phyloP scores from a whole-genome alignment of 2,888 invertebrate genomes.

The Chelonus formosanus region DNA sequence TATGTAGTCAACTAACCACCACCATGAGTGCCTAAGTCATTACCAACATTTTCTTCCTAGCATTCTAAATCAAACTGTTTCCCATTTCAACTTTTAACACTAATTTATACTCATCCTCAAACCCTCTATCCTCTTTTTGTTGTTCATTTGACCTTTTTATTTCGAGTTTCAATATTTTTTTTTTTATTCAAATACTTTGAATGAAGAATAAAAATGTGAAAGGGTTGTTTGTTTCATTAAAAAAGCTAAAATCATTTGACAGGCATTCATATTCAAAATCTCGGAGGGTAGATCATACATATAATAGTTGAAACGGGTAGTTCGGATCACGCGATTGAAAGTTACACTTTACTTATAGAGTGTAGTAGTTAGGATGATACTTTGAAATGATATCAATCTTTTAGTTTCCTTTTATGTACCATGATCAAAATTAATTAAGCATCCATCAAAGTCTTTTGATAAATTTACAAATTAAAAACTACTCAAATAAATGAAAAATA shows the following conservation, averaged over 20 bases:
- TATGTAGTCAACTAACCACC: slow-evolving; percentile 14
- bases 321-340: slow-evolving; percentile 60
- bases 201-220: no score
- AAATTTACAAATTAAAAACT: no score
- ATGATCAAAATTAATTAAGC: slow-evolving; percentile 7
- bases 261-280: not conserved
- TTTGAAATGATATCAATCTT: slow-evolving; percentile 13
- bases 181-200: not conserved
- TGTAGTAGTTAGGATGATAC: slow-evolving; percentile 2
- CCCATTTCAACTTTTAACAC: not conserved
- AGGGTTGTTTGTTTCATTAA: not conserved
- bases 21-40: no score
- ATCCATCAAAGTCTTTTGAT: not conserved
- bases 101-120: not conserved
- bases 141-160: not conserved
- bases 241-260: not conserved
- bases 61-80: no score
- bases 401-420: not conserved
- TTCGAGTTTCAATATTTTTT: not conserved
- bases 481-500: no score
- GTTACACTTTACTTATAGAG: slow-evolving; percentile 34
- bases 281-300: not conserved
- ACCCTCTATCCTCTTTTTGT: not conserved
- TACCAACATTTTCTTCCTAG: no score
- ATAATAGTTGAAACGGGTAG: slow-evolving; percentile 45